Evolutionary conservation across 2,113 vertebrate genomes (phyloP).

Genomic region (Psephotus haematonotus): DNA sequence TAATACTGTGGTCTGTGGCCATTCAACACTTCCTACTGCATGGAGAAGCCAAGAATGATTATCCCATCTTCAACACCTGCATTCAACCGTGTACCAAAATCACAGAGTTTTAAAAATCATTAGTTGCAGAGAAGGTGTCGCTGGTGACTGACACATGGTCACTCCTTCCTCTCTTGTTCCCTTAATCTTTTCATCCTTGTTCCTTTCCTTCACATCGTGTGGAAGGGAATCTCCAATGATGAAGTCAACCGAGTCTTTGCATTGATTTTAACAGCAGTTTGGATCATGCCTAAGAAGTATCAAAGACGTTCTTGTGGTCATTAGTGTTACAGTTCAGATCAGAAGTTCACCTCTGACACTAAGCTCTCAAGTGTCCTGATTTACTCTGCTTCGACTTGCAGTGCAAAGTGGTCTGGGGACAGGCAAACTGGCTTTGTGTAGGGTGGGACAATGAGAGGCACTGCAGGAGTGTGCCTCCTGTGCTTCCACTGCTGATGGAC

Average conservation of each 20-base stretch:
- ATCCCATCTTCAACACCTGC: background rate
- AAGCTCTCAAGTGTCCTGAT: background rate
- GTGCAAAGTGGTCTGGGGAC: background rate
- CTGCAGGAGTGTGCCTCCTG: background rate
- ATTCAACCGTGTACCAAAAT: background rate
- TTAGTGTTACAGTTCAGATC: background rate
- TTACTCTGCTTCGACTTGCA: background rate
- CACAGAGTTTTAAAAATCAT: background rate
- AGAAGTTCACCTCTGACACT: background rate
- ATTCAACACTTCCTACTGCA: background rate
- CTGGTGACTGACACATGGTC: background rate
- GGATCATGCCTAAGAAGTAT: background rate
- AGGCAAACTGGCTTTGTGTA: background rate
- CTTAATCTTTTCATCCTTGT: background rate
- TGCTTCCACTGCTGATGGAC: background rate
- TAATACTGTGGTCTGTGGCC: background rate
- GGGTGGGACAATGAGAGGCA: background rate
- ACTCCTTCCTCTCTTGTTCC: background rate
- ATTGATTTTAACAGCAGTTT: background rate
- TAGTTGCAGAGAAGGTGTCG: background rate
- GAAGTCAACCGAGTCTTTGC: background rate
- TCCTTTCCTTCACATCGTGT: background rate
- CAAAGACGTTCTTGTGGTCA: background rate
- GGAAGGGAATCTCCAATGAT: background rate
- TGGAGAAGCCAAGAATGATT: background rate